Base-by-base conservation (phyloP, 2,113 vertebrate genomes). In the Anhinga anhinga region DNA sequence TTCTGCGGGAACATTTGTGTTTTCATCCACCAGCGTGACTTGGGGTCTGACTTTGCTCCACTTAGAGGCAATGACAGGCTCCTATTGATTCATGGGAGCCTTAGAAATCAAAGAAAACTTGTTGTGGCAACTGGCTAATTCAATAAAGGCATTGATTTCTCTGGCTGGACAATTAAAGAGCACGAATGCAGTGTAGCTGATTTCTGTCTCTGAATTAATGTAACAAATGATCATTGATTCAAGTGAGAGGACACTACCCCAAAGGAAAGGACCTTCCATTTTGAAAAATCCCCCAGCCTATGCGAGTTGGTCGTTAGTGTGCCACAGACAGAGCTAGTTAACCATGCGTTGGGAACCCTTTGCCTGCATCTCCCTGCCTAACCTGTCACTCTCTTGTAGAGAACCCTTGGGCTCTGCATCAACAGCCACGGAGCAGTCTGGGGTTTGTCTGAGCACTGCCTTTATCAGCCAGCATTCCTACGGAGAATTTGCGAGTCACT, bases 91-190 rank as follows among this genome's bases (percentile, higher is more conserved):
- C 56, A 91, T 87, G 88, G 93, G 66, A 95, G 93, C 96, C 91
- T 72, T 94, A 74, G 95, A 95, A 96, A 91, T 97, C 93, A 96
- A 93, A 95, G 96, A 86, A 97, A 97, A 95, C 90, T 94, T 96
- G 82, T 86, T 82, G 91, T 93, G 89, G 90, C 83, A 96, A 95
- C 61, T 81, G 71, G 70, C 86, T 95, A 97, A 97, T 98, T 97
- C 96, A 96, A 96, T 97, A 92, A 97, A 69, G 97, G 87, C 90
- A 97, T 98, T 86, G 97, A 98, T 97, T 97, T 96, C 94, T 91
- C 74, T 2, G 0, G 83, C 93, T 95, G 97, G 96, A 95, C 85
- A 96, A 97, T 97, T 96, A 97, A 96, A 95, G 77, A 93, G 92
- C 91, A 58, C 93, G 78, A 97, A 97, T 97, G 83, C 82, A 59